Base-by-base conservation (phyloP, 2,797 vertebrate species). In the Euthynnus affinis region DNA sequence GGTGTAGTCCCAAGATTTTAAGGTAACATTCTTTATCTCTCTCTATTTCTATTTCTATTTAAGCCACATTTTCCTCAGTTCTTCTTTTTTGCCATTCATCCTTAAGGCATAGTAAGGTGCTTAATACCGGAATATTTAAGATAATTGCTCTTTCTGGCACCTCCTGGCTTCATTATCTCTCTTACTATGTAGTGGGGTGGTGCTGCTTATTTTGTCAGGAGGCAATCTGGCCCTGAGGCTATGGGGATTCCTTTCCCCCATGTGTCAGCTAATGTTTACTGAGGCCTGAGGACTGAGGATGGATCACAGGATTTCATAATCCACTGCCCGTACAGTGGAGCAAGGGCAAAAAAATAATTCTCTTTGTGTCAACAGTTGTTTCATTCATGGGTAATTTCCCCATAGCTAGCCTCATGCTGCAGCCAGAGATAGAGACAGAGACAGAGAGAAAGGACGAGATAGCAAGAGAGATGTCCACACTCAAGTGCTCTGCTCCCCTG, bases 201-300 rank as follows among this genome's bases (percentile, higher is more conserved):
- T 79, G 56, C 52, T 78, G 84, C 82, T 86, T 88, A 78, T 84
- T 90, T 91, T 88, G 90, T 87, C 84, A 86, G 60, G 61, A 88
- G 85, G 90, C 85, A 83, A 88, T 85, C 83, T 86, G 80, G 85
- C 87, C 92, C 87, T 48, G 77, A 83, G 90, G 93, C 91, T 88
- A 79, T 76, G 80, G 94, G 93, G 91, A 94, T 93, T 93, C 93
- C 92, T 94, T 93, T 86, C 88, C 92, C 91, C 93, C 86, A 93
- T 92, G 90, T 94, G 94, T 93, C 94, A 94, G 93, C 88, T 91
- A 91, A 91, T 94, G 93, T 96, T 95, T 96, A 92, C 91, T 44
- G 65, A 91, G 87, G 91, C 93, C 92, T 83, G 82, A 90, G 92
- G 90, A 92, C 87, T 78, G 72, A 83, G 88, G 90, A 87, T 84